These are phyloP conservation scores for Sternarchorhynchus goeldii DNA, from an alignment of 2,797 vertebrate species.

Conservation along the genomic window DNA sequence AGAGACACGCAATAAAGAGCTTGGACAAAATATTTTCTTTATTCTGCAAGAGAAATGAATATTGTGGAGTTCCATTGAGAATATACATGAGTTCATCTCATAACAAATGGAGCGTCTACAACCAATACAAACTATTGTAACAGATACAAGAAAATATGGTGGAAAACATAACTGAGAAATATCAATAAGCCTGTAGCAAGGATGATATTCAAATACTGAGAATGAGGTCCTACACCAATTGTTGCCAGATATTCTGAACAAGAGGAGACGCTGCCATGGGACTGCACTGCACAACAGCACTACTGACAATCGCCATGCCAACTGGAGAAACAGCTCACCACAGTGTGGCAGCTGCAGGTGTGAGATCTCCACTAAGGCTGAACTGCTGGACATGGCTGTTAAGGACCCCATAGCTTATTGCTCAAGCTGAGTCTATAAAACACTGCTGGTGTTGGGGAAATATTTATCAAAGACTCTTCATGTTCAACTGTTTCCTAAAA, in stretches of 20 bases:
- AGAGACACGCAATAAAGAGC: slow-evolving; percentile 17
- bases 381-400: slow-evolving; percentile 10
- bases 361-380: slow-evolving; percentile 7
- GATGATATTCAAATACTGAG: slow-evolving; percentile 65
- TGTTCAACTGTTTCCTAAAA: not conserved
- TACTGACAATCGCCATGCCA: slow-evolving; percentile 16
- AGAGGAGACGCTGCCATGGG: slow-evolving; percentile 14
- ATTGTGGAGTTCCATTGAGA: slow-evolving; percentile 74
- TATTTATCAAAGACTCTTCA: slow-evolving; percentile 26
- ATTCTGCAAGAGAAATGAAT: slow-evolving; percentile 79
- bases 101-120: slow-evolving; percentile 74
- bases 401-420: slow-evolving; percentile 52
- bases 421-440: slow-evolving; percentile 52
- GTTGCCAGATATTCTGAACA: slow-evolving; percentile 21
- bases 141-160: slow-evolving; percentile 68
- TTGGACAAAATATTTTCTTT: slow-evolving; percentile 83
- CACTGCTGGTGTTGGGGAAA: slow-evolving; percentile 51
- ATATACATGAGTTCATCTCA: slow-evolving; percentile 73
- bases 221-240: slow-evolving; percentile 60
- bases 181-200: slow-evolving; percentile 63
- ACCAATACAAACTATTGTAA: slow-evolving; percentile 78
- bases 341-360: slow-evolving; percentile 7
- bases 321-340: slow-evolving; percentile 6
- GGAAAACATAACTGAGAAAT: slow-evolving; percentile 64
- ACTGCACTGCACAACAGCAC: slow-evolving; percentile 35